Evolutionary conservation across 2,113 vertebrate genomes (phyloP).

Genomic region (Shinisaurus crocodilurus): DNA sequence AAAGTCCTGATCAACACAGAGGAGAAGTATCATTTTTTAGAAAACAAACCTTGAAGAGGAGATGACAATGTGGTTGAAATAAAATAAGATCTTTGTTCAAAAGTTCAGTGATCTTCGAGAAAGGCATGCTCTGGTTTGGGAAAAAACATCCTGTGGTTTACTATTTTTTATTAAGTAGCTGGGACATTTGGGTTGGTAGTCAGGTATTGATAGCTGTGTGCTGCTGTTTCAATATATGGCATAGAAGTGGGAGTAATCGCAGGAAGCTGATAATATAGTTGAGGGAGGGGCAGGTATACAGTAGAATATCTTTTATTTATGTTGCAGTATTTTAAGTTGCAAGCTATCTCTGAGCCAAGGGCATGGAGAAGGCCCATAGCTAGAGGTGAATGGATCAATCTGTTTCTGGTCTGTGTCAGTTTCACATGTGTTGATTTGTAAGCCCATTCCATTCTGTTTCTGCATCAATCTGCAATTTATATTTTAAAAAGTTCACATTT

Average conservation of each 20-base stretch:
- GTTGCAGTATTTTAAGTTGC: not conserved
- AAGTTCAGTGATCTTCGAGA: not conserved
- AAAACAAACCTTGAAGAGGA: not conserved
- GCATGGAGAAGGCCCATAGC: not conserved
- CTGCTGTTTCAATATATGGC: not conserved
- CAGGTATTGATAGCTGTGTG: not conserved
- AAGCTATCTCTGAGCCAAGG: not conserved
- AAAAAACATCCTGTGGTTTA: fast-evolving
- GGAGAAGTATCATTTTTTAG: not conserved
- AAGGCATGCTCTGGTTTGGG: not conserved
- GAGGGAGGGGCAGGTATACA: not conserved
- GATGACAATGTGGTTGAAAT: conserved; percentile 6
- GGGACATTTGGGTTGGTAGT: not conserved
- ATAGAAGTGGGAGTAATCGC: not conserved
- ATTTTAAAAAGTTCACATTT: not conserved
- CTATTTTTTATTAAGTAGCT: not conserved
- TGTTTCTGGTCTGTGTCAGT: not conserved
- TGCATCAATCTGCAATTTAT: not conserved
- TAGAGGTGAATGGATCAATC: not conserved
- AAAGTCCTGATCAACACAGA: not conserved
- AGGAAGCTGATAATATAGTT: not conserved
- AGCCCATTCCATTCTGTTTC: not conserved
- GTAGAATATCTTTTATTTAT: not conserved
- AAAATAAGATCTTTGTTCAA: conserved; percentile 35
- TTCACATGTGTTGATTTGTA: not conserved